Percentiles rank a stretch among this genome's conserved stretches.
Conservation (phyloP, 2,888 invertebrate genomes). For the Ormyrus labotus region DNA sequence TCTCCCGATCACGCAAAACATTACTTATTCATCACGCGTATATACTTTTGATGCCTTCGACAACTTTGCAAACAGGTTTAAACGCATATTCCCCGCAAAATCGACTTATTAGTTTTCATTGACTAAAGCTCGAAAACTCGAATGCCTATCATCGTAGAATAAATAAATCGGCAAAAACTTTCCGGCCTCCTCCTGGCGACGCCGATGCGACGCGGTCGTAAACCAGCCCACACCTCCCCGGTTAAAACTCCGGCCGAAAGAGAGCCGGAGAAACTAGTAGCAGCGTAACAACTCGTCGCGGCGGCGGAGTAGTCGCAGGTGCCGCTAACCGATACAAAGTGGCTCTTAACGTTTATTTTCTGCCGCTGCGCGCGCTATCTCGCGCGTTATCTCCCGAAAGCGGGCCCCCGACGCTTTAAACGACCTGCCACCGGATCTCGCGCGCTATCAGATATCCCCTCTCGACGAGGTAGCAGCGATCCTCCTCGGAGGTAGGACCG, state of each 20-base stretch:
- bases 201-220: no score
- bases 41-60: no score
- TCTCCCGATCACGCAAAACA: no score
- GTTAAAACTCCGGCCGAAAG: background rate
- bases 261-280: background rate
- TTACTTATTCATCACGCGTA: no score
- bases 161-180: no score
- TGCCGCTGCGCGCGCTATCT: slow-evolving; percentile 4
- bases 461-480: slow-evolving; percentile 12
- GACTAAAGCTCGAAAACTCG: no score
- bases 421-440: slow-evolving; percentile 45
- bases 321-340: slow-evolving; percentile 63
- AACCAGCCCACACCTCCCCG: background rate
- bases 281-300: background rate
- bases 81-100: no score
- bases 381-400: background rate
- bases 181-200: no score
- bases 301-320: slow-evolving; percentile 57
- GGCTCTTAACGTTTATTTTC: slow-evolving; percentile 59
- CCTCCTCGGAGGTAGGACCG: background rate
- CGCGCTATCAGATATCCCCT: slow-evolving; percentile 29
- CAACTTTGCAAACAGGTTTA: no score
- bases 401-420: background rate
- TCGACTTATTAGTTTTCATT: no score
- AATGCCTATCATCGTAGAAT: no score